Base-by-base conservation (phyloP, 2,113 vertebrate species). In the Microtus oregoni region DNA sequence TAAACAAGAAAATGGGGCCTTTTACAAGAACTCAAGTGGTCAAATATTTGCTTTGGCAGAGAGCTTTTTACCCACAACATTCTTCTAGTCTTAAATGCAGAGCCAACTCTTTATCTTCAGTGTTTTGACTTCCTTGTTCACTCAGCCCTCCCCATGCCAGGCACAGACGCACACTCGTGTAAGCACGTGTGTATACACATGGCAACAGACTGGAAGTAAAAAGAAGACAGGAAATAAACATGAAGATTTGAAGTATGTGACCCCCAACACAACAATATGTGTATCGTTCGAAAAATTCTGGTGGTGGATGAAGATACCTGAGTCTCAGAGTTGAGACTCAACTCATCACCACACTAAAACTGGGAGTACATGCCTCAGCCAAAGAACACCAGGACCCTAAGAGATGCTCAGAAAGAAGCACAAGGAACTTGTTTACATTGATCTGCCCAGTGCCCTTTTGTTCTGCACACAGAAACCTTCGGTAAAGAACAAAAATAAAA, bases 191-290 rank as follows among this genome's bases (percentile, higher is more conserved):
- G 73, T 10, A 50, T 26, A 50, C 24, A 65, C 30, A 81, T 17
- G 61, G 70, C 52, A 55, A 72, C 38, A 38, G 41, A 55, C 72
- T 86, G 63, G 90, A 73, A 89, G 55, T 90, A 92, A 72, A 97
- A 97, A 68, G 20, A 76, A 82, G 81, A 28, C 86, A 95, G 86
- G 96, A 97, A 96, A 83, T 94, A 52, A 96, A 65, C 86, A 58
- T 11, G 68, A 91, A 96, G 58, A 2, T 52, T 91, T 78, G 35
- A 89, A 97, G 97, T 26, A 9, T 55, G 86, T 72, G 44, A 79
- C 61, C 68, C 68, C 94, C 86, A 96, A 91, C 28, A 96, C 63
- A 97, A 90, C 90, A 81, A 79, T 52, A 55, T 4, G 5, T 95
- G 85, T 96, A 68, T 86, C 55, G 97, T 91, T 75, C 82, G 94